phyloP scores from a whole-genome alignment of 1,140 invertebrate species.

The Helicoverpa armigera region DNA sequence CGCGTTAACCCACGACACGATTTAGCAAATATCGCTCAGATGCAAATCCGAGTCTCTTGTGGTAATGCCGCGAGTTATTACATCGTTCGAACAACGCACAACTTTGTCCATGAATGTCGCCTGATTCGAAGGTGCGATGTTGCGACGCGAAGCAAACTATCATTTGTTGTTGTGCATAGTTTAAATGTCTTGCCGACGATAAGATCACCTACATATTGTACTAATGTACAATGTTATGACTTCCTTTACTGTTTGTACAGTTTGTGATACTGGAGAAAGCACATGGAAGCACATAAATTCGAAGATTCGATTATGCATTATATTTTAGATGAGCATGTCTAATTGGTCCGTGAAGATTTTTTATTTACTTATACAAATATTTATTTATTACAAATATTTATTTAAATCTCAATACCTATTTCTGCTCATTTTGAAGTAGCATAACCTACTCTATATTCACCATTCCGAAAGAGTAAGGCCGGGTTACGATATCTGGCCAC shows the following conservation, averaged over 20 bases:
- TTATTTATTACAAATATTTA: too few species aligned
- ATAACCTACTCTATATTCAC: background rate
- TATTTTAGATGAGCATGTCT: background rate
- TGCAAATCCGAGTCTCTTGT: slow-evolving; percentile 55
- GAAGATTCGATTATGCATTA: too few species aligned
- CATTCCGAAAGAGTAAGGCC: slow-evolving; percentile 4
- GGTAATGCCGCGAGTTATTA: slow-evolving; percentile 47
- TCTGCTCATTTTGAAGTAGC: background rate
- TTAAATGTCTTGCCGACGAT: background rate
- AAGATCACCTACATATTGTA: too few species aligned
- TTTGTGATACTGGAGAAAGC: too few species aligned
- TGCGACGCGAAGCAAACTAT: slow-evolving; percentile 10
- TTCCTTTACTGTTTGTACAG: too few species aligned
- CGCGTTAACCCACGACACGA: slow-evolving; percentile 56
- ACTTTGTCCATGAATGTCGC: slow-evolving; percentile 42
- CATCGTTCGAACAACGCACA: slow-evolving; percentile 43
- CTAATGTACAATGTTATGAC: too few species aligned
- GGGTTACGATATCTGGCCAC: slow-evolving; percentile 7
- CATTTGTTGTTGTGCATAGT: background rate
- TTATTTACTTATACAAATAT: too few species aligned
- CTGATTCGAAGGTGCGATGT: slow-evolving; percentile 27
- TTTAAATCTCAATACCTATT: too few species aligned
- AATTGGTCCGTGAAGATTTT: background rate
- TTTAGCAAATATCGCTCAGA: slow-evolving; percentile 60
- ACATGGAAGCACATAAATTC: too few species aligned